Evolutionary conservation across 2,113 vertebrate species (phyloP).

Genomic region (Perognathus longimembris): DNA sequence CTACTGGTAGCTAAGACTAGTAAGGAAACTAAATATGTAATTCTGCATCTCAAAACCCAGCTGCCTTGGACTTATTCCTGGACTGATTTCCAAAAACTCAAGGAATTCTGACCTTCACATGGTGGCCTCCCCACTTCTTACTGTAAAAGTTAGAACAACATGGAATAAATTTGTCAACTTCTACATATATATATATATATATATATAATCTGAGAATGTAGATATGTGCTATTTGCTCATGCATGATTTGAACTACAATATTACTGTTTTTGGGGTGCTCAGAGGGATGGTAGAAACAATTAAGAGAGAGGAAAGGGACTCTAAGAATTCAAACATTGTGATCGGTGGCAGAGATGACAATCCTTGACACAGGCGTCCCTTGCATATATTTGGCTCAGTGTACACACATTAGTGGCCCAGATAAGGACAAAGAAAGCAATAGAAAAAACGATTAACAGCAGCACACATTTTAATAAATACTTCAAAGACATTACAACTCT

Average conservation of each 20-base stretch:
- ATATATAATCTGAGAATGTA: background rate
- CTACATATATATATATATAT: too few relatives aligned
- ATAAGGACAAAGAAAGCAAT: background rate
- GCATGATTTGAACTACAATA: background rate
- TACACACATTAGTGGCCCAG: too few relatives aligned
- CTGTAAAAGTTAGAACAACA: background rate
- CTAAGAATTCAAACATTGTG: background rate
- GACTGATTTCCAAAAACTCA: background rate
- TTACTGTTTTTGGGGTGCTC: background rate
- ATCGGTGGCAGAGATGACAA: background rate
- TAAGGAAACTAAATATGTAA: background rate
- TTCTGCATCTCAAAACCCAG: background rate
- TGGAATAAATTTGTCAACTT: background rate
- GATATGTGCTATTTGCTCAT: background rate
- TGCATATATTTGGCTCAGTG: background rate
- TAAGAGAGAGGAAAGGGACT: background rate
- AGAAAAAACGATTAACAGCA: background rate
- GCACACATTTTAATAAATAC: background rate
- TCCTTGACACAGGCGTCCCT: background rate
- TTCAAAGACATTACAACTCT: background rate
- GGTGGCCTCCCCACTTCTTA: background rate
- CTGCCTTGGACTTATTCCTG: background rate
- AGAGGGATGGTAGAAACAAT: background rate
- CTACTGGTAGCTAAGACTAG: background rate
- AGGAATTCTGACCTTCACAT: background rate